Percentiles rank a stretch among this genome's conserved stretches.
Evolutionary conservation across 2,113 vertebrate genomes (phyloP).

Genomic region (Girardinichthys multiradiatus): DNA sequence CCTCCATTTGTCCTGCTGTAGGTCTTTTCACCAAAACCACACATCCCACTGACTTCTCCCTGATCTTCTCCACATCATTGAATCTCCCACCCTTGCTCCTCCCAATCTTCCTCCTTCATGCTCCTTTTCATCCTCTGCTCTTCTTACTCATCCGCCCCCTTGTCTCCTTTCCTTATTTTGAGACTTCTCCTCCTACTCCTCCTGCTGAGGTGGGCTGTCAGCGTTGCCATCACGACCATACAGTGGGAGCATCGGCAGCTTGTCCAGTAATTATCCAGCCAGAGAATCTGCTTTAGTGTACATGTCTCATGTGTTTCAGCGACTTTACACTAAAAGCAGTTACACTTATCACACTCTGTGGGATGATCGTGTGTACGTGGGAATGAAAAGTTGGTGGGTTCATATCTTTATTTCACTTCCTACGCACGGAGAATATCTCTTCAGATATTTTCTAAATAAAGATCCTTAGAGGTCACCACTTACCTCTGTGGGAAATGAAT

Average conservation of each 20-base stretch:
- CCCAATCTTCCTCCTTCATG: slow-evolving; percentile 23
- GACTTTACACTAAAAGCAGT: slow-evolving; percentile 51
- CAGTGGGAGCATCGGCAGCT: slow-evolving; percentile 68
- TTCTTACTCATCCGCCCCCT: slow-evolving; percentile 43
- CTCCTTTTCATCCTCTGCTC: slow-evolving; percentile 34
- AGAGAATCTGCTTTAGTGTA: slow-evolving; percentile 38
- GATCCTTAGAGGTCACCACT: slow-evolving; percentile 13
- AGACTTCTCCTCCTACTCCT: slow-evolving; percentile 49
- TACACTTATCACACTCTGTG: slow-evolving; percentile 31
- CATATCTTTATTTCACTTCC: slow-evolving; percentile 26
- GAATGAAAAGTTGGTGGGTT: not conserved
- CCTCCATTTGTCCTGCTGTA: slow-evolving; percentile 21
- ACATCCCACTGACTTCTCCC: slow-evolving; percentile 14
- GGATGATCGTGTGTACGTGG: slow-evolving; percentile 6
- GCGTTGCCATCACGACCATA: slow-evolving; percentile 61
- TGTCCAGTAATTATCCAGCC: slow-evolving; percentile 68
- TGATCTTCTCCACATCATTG: slow-evolving; percentile 15
- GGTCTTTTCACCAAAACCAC: slow-evolving; percentile 6
- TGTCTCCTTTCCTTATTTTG: slow-evolving; percentile 38
- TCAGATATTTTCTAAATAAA: slow-evolving; percentile 34
- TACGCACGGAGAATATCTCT: slow-evolving; percentile 17
- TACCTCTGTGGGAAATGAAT: slow-evolving; percentile 3
- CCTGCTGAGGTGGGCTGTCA: slow-evolving; percentile 69
- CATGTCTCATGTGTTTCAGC: slow-evolving; percentile 16
- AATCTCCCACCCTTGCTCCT: slow-evolving; percentile 30